Evolutionary conservation across 2,113 vertebrate species (phyloP), one percentile per base, ranked within the genome.

Genomic region (Nothobranchius furzeri): DNA sequence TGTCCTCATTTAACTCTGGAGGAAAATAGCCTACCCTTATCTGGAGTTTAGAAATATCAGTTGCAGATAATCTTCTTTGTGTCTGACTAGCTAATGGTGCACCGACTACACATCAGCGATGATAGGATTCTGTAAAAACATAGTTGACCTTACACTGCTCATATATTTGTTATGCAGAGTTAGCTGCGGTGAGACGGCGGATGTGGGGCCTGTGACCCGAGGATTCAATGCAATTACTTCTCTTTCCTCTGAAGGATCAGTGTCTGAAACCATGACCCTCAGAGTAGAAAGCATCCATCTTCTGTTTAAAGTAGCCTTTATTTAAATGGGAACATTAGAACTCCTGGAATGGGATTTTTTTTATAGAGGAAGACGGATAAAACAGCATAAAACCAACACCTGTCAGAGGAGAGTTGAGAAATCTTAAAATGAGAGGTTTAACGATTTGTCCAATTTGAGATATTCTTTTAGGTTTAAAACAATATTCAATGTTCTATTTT

Each of bases 1-100:
- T 24, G 49, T 30, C 49, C 8, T 56, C 17, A 13, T 37, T 57
- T 73, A 51, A 70, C 50, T 17, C 36, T 52, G 54, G 46, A 51
- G 36, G 45, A 30, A 40, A 60, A 72, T 0, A 13, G 24, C 15
- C 35, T 50, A 43, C 45, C 51, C 47, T 61, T 43, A 30, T 50
- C 14, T 6, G 20, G 35, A 14, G 14, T 49, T 62, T 24, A 13
- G 14, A 17, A 30, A 55, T 42, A 4, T 17, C 12, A 52, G 47
- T 53, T 2, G 6, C 9, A 55, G 14, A 15, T 52, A 11, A 58
- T 17, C 30, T 57, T 56, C 14, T 15, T 37, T 37, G 14, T 9
- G 13, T 7, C 14, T 56, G 35, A 56, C 3, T 47, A 47, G 1
- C 12, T 37, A 36, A n/a, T n/a, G 14, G 13, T 37, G 10, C 35